phyloP scores from a whole-genome alignment of 2,888 invertebrate genomes.

The Chrysodeixis includens region DNA sequence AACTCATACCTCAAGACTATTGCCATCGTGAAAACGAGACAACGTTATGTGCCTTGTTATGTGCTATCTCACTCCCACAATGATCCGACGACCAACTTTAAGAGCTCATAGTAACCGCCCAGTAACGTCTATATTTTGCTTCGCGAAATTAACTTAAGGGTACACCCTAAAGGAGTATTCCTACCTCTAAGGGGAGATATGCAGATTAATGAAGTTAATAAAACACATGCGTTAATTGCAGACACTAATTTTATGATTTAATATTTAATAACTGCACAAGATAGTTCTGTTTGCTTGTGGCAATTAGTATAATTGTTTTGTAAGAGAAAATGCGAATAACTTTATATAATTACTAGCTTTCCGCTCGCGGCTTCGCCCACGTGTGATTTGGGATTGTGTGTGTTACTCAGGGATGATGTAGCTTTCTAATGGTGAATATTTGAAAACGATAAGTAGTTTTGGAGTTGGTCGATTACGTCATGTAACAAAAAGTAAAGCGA shows the following conservation, averaged over 20 bases:
- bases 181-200: slow-evolving; percentile 68
- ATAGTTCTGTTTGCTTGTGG: slow-evolving; percentile 15
- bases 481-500: no score
- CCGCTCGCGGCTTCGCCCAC: no score
- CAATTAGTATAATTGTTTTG: background rate
- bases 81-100: no score
- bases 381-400: no score
- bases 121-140: slow-evolving; percentile 79
- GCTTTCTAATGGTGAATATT: no score
- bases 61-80: no score
- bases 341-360: background rate
- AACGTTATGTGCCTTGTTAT: no score
- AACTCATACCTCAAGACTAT: no score
- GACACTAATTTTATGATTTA: slow-evolving; percentile 59
- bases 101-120: slow-evolving; percentile 10
- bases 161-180: slow-evolving; percentile 72
- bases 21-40: no score
- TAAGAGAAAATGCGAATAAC: background rate
- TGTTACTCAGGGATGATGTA: no score
- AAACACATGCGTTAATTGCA: slow-evolving; percentile 74
- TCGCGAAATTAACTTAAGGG: slow-evolving; percentile 79
- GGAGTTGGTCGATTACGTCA: no score
- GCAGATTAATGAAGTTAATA: slow-evolving; percentile 79
- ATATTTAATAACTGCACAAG: slow-evolving; percentile 34
- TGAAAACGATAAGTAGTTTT: no score